Conservation (phyloP, 2,888 invertebrate species). For the Volucella zonaria region DNA sequence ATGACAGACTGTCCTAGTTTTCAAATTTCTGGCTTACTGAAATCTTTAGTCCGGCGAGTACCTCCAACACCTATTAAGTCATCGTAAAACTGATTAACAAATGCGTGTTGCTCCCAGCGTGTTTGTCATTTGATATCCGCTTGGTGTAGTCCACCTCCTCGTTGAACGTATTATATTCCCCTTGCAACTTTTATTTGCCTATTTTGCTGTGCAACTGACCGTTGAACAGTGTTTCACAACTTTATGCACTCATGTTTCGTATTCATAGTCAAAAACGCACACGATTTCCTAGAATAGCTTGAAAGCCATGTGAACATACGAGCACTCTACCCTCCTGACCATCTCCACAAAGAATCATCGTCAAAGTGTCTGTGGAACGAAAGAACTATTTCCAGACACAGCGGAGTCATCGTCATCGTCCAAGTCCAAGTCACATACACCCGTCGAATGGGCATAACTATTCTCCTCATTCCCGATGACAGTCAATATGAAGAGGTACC, state of each 20-base stretch:
- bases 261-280: constrained; percentile 25
- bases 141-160: too few species aligned
- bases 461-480: constrained; percentile 47
- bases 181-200: constrained; percentile 14
- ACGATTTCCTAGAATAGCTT: constrained; percentile 66
- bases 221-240: constrained; percentile 62
- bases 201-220: constrained; percentile 51
- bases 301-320: constrained; percentile 26
- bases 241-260: constrained; percentile 62
- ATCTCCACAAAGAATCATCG: constrained; percentile 1
- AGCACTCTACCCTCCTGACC: constrained; percentile 4
- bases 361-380: neutral
- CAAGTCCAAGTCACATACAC: neutral
- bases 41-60: too few species aligned
- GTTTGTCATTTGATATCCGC: too few species aligned
- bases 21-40: too few species aligned
- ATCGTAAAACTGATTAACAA: too few species aligned
- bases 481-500: neutral
- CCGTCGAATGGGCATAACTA: constrained; percentile 64
- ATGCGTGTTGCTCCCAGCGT: too few species aligned
- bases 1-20: too few species aligned
- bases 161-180: too few species aligned
- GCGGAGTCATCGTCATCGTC: constrained; percentile 49
- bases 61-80: too few species aligned
- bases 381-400: constrained; percentile 61